A percentile compares a stretch with the other conserved stretches of the same genome.
Conservation (phyloP, 2,797 vertebrate species). For the Decapterus maruadsi region DNA sequence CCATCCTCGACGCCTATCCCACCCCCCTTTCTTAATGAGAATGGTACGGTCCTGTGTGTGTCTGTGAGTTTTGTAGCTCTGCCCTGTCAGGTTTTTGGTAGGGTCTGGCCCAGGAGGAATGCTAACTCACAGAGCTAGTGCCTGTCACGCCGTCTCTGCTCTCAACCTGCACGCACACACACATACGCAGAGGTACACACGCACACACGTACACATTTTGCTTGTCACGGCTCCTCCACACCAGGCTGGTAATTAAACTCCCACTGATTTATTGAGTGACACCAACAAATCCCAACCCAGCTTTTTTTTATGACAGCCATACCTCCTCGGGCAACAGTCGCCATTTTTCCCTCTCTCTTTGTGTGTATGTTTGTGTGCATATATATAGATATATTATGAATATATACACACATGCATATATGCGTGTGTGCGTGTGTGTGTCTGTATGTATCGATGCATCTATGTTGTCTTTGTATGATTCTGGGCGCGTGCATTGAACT, state of each 20-base stretch:
- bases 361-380: not conserved
- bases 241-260: conserved; percentile 95
- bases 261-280: conserved; percentile 98
- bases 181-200: conserved; percentile 17
- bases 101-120: conserved; percentile 87
- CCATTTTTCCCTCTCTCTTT: conserved; percentile 73
- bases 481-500: conserved; percentile 45
- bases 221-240: conserved; percentile 90
- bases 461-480: conserved; percentile 64
- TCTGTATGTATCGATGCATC: conserved; percentile 36
- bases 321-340: conserved; percentile 87
- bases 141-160: conserved; percentile 69
- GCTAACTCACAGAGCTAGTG: conserved; percentile 86
- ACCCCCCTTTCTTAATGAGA: conserved; percentile 39
- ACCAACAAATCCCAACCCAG: conserved; percentile 93
- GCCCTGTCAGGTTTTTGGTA: conserved; percentile 80
- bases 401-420: no score
- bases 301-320: conserved; percentile 92
- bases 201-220: conserved; percentile 47
- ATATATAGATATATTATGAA: conserved; percentile 6
- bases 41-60: conserved; percentile 61
- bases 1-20: conserved; percentile 38
- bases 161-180: conserved; percentile 49
- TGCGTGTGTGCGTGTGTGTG: conserved; percentile 2
- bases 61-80: conserved; percentile 53